Evolutionary conservation across 1,140 invertebrate species (phyloP), one percentile per base, ranked within the genome.

Genomic region (Zaprionus davidi): DNA sequence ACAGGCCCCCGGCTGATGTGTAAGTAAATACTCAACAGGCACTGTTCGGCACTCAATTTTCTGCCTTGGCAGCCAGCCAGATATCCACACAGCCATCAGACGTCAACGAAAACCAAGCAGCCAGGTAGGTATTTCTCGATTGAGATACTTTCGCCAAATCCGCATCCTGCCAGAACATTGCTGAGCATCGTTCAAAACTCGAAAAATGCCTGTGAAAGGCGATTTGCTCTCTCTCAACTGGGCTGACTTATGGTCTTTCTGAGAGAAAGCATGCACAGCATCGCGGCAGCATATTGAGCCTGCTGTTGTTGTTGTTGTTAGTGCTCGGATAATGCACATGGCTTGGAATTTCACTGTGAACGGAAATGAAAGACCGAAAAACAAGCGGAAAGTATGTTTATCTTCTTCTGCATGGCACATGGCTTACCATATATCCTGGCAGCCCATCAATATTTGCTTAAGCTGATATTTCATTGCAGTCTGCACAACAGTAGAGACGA

Each of bases 111-210:
- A 51, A 62, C 60, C 49, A 31, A 56, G 59, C 65, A 78, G 77
- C 41, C 41, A 46, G 41, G 70, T 70, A 82, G 41, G 70, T 67
- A 86, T 87, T 80, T 80, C 41, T 46, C 77, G 79, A 87, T 82
- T 76, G 77, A 82, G 68, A 80, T 80, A 78, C 73, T 87, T 87
- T 31, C 51, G 28, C 62, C 34, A 6, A 26, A 17, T 64, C 62
- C 34, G 15, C 5, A 12, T 64, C 24, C 17, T 65, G 60, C 41
- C 41, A 46, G 41, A 46, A 2, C n/a, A 46, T 17, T 51, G 20
- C 55, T 66, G 17, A 58, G 31, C 49, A 65, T 55, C 64, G 51
- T 28, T 66, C 64, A 51, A 53, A 53, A 60, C 41, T 60, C 44
- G 55, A 62, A 73, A 67, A 73, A 73, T 73, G 71, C 53, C 65